These are phyloP conservation scores for Neomorphus geoffroyi DNA, from an alignment of 2,797 vertebrate species.

Conservation along the genomic window DNA sequence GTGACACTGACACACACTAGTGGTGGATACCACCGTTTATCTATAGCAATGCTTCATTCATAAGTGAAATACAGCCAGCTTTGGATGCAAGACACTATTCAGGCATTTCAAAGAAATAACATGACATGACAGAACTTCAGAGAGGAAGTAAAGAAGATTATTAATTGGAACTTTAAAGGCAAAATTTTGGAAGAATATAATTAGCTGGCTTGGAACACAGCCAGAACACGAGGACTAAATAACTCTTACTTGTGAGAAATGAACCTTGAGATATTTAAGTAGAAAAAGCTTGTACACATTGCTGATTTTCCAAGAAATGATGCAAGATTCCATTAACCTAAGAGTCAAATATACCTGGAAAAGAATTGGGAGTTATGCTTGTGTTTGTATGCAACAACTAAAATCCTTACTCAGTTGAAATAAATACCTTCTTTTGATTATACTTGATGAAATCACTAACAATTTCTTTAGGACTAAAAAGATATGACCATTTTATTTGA, in stretches of 20 bases:
- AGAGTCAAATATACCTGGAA: not conserved
- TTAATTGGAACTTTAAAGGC: conserved; percentile 8
- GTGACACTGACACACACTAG: not conserved
- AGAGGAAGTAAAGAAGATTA: not conserved
- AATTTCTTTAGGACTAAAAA: not conserved
- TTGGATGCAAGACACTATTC: not conserved
- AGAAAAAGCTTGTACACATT: not conserved
- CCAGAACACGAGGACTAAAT: not conserved
- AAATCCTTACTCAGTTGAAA: not conserved
- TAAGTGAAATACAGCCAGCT: not conserved
- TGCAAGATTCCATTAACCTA: not conserved
- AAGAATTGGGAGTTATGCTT: not conserved
- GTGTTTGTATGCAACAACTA: not conserved
- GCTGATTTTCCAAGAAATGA: not conserved
- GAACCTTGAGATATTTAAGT: not conserved
- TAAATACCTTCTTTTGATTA: not conserved
- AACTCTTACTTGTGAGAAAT: not conserved
- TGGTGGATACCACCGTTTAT: not conserved
- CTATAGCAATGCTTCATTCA: not conserved
- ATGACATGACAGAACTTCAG: not conserved
- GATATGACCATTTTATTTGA: not conserved
- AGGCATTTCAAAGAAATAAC: not conserved
- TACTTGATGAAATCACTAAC: not conserved
- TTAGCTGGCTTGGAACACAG: not conserved
- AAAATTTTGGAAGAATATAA: conserved; percentile 1